A percentile compares a stretch with the other conserved stretches of the same genome.
Evolutionary conservation across 2,888 invertebrate genomes (phyloP).

Genomic region (Drosophila anomelani): DNA sequence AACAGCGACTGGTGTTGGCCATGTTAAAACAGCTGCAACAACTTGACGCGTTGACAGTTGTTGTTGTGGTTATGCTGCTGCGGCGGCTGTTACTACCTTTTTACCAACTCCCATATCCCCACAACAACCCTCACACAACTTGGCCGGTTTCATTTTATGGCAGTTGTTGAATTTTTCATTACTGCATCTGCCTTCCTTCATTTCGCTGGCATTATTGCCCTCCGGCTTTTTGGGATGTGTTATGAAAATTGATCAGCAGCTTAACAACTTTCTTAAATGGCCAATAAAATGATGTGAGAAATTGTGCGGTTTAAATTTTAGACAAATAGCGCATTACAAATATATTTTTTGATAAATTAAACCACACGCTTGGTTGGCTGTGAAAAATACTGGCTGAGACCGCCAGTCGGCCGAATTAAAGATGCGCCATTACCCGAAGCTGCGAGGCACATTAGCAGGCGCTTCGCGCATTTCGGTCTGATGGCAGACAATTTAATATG

Average conservation of each 20-base stretch:
- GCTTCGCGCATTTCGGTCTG: conserved; percentile 15
- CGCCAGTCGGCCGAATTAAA: conserved; percentile 22
- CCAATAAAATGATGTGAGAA: conserved; percentile 27
- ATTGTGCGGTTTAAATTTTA: conserved; percentile 14
- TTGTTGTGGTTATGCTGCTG: conserved; percentile 27
- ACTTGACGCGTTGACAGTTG: conserved; percentile 60
- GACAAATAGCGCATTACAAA: conserved; percentile 8
- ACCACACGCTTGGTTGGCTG: conserved; percentile 2
- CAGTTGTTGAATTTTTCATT: conserved; percentile 44
- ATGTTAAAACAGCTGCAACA: conserved; percentile 63
- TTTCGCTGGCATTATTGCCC: conserved; percentile 9
- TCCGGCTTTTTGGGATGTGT: neutral
- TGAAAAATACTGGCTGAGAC: conserved; percentile 19
- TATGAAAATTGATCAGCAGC: conserved; percentile 28
- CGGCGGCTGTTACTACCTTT: conserved; percentile 24
- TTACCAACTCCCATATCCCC: conserved; percentile 17
- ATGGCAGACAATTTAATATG: conserved; percentile 28
- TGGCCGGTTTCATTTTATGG: conserved; percentile 56
- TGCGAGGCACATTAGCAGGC: conserved; percentile 29
- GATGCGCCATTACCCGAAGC: conserved; percentile 25
- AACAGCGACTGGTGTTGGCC: conserved; percentile 37
- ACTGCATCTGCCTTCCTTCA: conserved; percentile 7
- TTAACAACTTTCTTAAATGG: conserved; percentile 22
- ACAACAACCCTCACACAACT: neutral
- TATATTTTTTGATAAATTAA: conserved; percentile 23